Evolutionary conservation across 2,888 invertebrate genomes (phyloP).

Genomic region (Helobdella robusta): DNA sequence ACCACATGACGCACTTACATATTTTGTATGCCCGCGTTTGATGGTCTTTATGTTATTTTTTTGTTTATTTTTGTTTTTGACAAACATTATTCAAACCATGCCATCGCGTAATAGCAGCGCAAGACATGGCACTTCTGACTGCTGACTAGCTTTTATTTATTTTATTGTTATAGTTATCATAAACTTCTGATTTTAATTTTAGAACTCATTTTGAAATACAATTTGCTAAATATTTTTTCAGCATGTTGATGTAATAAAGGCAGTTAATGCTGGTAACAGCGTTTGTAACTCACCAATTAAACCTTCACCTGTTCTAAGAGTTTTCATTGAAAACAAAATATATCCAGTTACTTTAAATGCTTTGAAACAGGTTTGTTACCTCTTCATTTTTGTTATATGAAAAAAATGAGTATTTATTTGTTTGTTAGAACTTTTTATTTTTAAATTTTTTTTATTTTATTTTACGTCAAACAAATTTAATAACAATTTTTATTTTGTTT

Average conservation of each 20-base stretch:
- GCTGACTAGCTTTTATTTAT: background rate
- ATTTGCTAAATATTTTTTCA: background rate
- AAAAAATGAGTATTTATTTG: no score
- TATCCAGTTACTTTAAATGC: slow-evolving; percentile 19
- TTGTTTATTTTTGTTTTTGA: no score
- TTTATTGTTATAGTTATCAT: background rate
- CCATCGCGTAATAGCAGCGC: no score
- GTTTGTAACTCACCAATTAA: background rate
- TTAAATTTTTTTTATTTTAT: background rate
- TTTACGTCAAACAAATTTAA: no score
- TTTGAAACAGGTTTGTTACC: slow-evolving; percentile 9
- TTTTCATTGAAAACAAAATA: slow-evolving; percentile 20
- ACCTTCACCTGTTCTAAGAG: slow-evolving; percentile 13
- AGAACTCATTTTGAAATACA: background rate
- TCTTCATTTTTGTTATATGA: no score
- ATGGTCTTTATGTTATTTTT: no score
- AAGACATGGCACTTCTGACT: no score
- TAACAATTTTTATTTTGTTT: background rate
- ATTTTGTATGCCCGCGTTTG: no score
- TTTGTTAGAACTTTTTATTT: background rate
- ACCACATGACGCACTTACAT: no score
- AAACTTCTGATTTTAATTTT: no score
- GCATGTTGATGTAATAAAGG: slow-evolving; percentile 21
- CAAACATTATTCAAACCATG: no score
- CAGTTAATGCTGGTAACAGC: slow-evolving; percentile 8